These are phyloP conservation scores for Gasterosteus aculeatus DNA, from an alignment of 2,113 vertebrate species.

Conservation along the genomic window DNA sequence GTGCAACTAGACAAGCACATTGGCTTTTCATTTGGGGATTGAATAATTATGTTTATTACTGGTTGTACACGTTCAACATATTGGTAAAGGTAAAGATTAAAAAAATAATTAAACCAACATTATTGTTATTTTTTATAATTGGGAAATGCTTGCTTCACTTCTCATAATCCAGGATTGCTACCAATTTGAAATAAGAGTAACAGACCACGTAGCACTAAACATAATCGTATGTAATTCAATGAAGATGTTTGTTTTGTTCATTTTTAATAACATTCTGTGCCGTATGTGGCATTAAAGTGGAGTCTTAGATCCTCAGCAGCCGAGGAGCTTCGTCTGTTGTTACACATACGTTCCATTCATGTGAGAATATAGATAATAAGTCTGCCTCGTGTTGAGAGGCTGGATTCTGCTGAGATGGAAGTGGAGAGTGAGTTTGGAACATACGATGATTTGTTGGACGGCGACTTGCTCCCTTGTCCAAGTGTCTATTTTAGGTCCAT, in stretches of 20 bases:
- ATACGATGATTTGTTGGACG: constrained; percentile 23
- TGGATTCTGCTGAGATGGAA: not conserved
- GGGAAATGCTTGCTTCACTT: not conserved
- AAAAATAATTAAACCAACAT: too few species aligned
- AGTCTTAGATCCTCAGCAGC: not conserved
- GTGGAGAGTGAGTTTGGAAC: constrained; percentile 2
- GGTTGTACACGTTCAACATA: not conserved
- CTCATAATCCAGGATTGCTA: not conserved
- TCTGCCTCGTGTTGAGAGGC: not conserved
- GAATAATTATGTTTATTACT: not conserved
- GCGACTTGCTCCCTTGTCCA: constrained; percentile 26
- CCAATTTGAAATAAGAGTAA: not conserved
- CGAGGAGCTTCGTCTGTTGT: not conserved
- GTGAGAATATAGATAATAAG: not conserved
- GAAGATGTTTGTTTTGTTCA: not conserved
- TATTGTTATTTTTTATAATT: too few species aligned
- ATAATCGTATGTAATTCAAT: not conserved
- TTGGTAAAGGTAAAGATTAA: not conserved
- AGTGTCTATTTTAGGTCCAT: constrained; percentile 42
- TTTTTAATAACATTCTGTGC: not conserved
- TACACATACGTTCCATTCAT: not conserved
- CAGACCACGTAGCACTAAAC: not conserved
- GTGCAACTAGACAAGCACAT: not conserved
- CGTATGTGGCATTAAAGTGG: not conserved
- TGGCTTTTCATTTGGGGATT: not conserved